phyloP scores from a whole-genome alignment of 2,888 invertebrate genomes.

The Drosophila robusta region DNA sequence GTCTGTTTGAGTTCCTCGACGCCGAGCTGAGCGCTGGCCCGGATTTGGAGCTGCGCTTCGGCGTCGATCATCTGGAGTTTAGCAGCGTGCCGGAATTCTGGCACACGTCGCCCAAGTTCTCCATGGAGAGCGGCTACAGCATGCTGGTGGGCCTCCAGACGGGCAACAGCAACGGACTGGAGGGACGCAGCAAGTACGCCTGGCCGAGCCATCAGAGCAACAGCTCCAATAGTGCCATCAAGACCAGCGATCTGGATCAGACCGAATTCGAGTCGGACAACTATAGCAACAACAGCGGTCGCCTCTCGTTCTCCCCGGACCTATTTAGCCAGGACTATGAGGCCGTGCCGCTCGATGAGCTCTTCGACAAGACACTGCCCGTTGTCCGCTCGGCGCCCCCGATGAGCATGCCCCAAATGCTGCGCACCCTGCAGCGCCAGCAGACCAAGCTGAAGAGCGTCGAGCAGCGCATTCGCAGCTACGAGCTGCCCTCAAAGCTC shows the following conservation, averaged over 20 bases:
- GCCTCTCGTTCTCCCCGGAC: conserved; percentile 76
- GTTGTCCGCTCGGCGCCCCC: conserved; percentile 14
- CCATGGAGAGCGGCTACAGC: conserved; percentile 82
- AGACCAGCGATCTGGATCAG: conserved; percentile 80
- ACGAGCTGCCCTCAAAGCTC: conserved; percentile 52
- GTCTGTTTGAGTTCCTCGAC: conserved; percentile 74
- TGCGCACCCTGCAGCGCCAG: conserved; percentile 70
- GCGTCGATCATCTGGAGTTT: conserved; percentile 82
- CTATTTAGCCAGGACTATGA: conserved; percentile 74
- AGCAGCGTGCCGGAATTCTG: conserved; percentile 76
- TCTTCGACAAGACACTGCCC: conserved; percentile 67
- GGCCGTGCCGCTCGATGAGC: conserved; percentile 78
- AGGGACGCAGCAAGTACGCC: conserved; percentile 76
- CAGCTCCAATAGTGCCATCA: conserved; percentile 59
- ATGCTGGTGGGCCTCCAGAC: conserved; percentile 81
- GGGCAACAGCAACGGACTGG: conserved; percentile 71
- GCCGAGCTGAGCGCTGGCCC: conserved; percentile 41
- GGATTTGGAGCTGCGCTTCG: conserved; percentile 71
- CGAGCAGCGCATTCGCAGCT: conserved; percentile 67
- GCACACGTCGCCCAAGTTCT: conserved; percentile 65
- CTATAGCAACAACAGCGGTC: conserved; percentile 66
- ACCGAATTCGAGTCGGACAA: conserved; percentile 76
- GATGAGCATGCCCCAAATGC: conserved; percentile 71
- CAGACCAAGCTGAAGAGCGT: conserved; percentile 67
- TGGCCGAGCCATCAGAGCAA: conserved; percentile 74